Base-by-base conservation (phyloP, 2,113 vertebrate species). In the Ellobius talpinus region DNA sequence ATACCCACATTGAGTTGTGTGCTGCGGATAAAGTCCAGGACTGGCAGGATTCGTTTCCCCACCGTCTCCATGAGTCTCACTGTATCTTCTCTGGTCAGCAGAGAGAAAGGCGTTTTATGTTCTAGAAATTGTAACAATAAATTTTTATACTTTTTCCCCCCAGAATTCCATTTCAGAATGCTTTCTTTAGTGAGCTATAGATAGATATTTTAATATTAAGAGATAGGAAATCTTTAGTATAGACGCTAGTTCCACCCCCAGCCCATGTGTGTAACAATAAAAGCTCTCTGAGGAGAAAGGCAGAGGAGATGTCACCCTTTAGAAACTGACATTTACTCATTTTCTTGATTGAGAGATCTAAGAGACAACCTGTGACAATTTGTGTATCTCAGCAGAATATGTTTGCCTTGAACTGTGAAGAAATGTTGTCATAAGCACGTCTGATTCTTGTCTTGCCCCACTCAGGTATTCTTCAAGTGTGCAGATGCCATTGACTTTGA, bases 11-110 rank as follows among this genome's bases (percentile, higher is more conserved):
- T 97, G 94, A 98, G 65, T 97, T 98, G 98, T 84, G 98, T 99
- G 96, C 98, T 98, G 95, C 98, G 96, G 63, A 98, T 98, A 66
- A 99, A 98, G 98, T 99, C 98, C 96, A 98, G 29, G 70, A 98
- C 93, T 55, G 98, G 98, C 93, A 99, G 55, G 42, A 99, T 97
- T 52, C 72, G 97, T 87, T 87, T 97, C 36, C 97, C 95, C 79
- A 97, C 96, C 13, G 91, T 98, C 55, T 98, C 97, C 97, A 98
- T 98, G 24, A 87, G 97, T 78, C n/a, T 97, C 94, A 94, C 66
- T 16, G 91, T 91, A 61, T 98, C 95, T 97, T 98, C 97, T 96
- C 94, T 65, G 3, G 94, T 98, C 72, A 97, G 89, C 82, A 95
- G 95, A 72, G 91, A 31, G 89, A 98, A 99, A 63, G 97, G 97